A percentile compares a stretch with the other conserved stretches of the same genome.
Evolutionary conservation across 2,797 vertebrate genomes (phyloP).

Genomic region (Ptychobarbus kaznakovi): DNA sequence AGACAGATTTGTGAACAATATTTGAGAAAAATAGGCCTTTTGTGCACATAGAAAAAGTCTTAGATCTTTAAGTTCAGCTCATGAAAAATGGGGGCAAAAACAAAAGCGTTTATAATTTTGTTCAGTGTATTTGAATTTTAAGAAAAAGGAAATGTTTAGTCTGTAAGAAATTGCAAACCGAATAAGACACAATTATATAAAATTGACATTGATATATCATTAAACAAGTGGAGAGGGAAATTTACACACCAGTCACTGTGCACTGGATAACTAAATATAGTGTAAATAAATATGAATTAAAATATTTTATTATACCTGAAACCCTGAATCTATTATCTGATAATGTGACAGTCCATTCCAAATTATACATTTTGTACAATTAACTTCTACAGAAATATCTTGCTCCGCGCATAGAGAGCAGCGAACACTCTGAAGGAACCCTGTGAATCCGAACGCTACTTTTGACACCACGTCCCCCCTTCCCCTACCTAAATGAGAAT

Average conservation of each 20-base stretch:
- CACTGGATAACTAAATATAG: not conserved
- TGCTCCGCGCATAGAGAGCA: not conserved
- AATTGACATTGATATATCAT: not conserved
- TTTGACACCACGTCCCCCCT: conserved; percentile 69
- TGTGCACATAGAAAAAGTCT: too few species aligned
- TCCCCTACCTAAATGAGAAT: conserved; percentile 66
- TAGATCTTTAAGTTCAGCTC: too few species aligned
- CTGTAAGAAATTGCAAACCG: not conserved
- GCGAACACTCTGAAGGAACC: not conserved
- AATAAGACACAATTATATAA: not conserved
- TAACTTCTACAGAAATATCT: not conserved
- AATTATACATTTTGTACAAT: not conserved
- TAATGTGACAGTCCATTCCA: not conserved
- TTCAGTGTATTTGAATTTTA: not conserved
- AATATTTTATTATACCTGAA: not conserved
- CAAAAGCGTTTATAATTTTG: too few species aligned
- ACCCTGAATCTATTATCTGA: conserved; percentile 47
- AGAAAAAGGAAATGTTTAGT: too few species aligned
- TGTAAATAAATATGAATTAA: not conserved
- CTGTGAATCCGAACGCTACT: conserved; percentile 7
- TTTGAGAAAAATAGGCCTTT: too few species aligned
- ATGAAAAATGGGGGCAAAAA: too few species aligned
- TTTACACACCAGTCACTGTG: too few species aligned
- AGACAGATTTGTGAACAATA: too few species aligned
- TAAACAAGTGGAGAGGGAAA: not conserved